These are phyloP conservation scores for Parnassius smintheus DNA, from an alignment of 2,888 invertebrate species.

Conservation along the genomic window DNA sequence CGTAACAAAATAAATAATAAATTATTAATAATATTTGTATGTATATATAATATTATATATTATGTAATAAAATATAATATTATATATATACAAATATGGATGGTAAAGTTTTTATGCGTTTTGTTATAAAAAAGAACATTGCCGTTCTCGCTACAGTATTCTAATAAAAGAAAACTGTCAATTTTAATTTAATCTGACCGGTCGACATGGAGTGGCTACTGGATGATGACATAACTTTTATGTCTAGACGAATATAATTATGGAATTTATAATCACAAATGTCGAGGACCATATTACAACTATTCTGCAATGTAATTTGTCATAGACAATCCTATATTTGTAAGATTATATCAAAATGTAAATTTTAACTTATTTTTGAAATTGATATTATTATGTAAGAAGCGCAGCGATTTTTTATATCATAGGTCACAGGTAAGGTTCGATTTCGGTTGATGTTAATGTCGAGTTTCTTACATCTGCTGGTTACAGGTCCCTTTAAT, in stretches of 20 bases:
- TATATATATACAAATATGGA: too few relatives aligned
- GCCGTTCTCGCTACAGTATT: slow-evolving; percentile 13
- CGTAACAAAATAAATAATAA: too few relatives aligned
- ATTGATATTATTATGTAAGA: too few relatives aligned
- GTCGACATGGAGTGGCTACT: slow-evolving; percentile 19
- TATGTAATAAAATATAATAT: too few relatives aligned
- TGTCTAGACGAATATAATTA: slow-evolving; percentile 22
- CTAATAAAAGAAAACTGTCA: slow-evolving; percentile 19
- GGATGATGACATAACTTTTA: slow-evolving; percentile 16
- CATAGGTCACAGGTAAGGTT: too few relatives aligned
- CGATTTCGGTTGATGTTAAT: too few relatives aligned
- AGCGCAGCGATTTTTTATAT: too few relatives aligned
- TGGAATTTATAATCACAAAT: slow-evolving; percentile 17
- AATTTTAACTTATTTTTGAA: too few relatives aligned
- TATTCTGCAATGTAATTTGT: slow-evolving; percentile 13
- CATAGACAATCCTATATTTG: neutral
- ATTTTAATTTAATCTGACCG: slow-evolving; percentile 24
- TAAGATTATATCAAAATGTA: neutral
- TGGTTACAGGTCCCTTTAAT: too few relatives aligned
- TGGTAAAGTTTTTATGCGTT: neutral
- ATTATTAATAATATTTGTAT: too few relatives aligned
- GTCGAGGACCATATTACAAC: slow-evolving; percentile 13
- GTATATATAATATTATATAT: too few relatives aligned
- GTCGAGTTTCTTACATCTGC: too few relatives aligned
- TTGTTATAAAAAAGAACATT: slow-evolving; percentile 11